Percentiles rank a stretch among this genome's conserved stretches.
These are phyloP conservation scores for Gulo gulo DNA, from an alignment of 2,113 vertebrate species.

Conservation along the genomic window DNA sequence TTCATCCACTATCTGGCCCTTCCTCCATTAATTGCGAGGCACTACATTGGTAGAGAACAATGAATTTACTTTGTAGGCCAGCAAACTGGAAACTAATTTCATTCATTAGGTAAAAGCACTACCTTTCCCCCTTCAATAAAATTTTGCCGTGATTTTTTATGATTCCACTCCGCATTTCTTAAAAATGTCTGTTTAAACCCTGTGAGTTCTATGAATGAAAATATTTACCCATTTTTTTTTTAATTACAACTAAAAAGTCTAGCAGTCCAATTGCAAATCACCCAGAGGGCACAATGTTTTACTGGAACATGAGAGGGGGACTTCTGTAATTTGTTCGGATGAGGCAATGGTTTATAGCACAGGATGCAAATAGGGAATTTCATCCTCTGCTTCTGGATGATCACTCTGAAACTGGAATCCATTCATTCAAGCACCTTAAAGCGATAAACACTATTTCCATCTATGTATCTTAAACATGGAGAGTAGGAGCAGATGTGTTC, in stretches of 20 bases:
- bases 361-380: not conserved
- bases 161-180: not conserved
- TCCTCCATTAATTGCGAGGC: not conserved
- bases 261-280: not conserved
- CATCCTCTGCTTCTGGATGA: not conserved
- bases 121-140: not conserved
- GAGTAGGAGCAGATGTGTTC: not conserved
- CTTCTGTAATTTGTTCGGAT: not conserved
- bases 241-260: not conserved
- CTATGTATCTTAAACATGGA: not conserved
- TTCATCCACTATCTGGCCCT: not conserved
- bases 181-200: not conserved
- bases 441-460: rapidly evolving
- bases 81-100: not conserved
- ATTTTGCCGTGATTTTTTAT: not conserved
- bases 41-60: not conserved
- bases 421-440: not conserved
- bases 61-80: not conserved
- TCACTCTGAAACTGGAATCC: not conserved
- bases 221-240: not conserved
- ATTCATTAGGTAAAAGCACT: not conserved
- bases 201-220: not conserved
- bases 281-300: not conserved
- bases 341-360: not conserved
- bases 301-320: not conserved